Base-by-base conservation (phyloP, 1,140 invertebrate species). In the Zophobas morio region DNA sequence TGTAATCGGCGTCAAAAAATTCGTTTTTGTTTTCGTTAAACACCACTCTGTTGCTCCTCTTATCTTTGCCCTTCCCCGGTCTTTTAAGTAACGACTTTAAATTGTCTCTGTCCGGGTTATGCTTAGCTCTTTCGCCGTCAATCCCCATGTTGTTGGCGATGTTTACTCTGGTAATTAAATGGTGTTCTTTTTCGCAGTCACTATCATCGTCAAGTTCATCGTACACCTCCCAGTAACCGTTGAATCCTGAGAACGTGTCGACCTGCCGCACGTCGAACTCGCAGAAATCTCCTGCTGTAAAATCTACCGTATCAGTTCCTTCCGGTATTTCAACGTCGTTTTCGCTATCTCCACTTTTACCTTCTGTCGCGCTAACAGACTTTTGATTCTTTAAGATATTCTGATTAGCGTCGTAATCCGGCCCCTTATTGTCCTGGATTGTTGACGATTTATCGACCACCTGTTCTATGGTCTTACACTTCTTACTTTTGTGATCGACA, bases 1-100 rank as follows among this genome's bases (percentile, higher is more conserved):
- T 95, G 82, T 96, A 96, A 86, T 96, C 94, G 1, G 94, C 94
- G 74, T 95, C 94, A 84, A 95, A 95, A 86, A 95, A 95, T 86
- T 95, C 94, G 86, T 96, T 96, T 33, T 93, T 89, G 78, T 92
- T 94, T 86, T 96, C 94, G 84, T 95, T 93, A 81, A 96, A 95
- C 6, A 94, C 91, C 0, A 96, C 94, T n/a, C 94, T 90, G 57
- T 85, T 84, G 46, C 80, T 80, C 66, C 80, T 80, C 71, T 83
- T 82, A 40, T 79, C 77, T 85, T 51, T 86, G 82, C 76, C 88
- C 86, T 74, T 82, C 56, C 87, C 87, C 20, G 89, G 87, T 79
- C 89, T 88, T 84, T 91, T 91, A 51, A 91, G 83, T 74, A 90
- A 84, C 2, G 90, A 91, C 82, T 90, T 91, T 34, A 90, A 86